Evolutionary conservation across 2,113 vertebrate species (phyloP).

Genomic region (Castor canadensis): DNA sequence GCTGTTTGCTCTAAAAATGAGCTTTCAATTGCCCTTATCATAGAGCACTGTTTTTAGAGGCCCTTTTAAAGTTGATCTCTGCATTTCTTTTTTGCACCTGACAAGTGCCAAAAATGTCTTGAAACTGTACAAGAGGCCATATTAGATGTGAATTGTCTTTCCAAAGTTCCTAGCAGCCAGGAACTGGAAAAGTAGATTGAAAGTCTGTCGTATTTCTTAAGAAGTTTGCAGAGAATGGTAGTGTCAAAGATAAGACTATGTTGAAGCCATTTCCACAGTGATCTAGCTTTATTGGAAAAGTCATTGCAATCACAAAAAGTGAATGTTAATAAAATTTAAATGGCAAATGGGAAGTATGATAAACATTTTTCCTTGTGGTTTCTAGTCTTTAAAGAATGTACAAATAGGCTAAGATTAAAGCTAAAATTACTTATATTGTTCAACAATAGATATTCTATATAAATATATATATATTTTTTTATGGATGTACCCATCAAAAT

Average conservation of each 20-base stretch:
- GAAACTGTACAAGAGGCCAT: neutral
- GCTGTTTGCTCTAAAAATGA: slow-evolving; percentile 44
- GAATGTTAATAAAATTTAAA: neutral
- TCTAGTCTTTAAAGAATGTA: neutral
- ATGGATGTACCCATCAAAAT: neutral
- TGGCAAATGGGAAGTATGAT: neutral
- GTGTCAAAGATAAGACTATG: neutral
- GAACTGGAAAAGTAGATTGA: neutral
- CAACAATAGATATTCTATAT: neutral
- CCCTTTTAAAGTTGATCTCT: slow-evolving; percentile 22
- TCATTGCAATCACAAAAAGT: neutral
- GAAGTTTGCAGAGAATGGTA: slow-evolving; percentile 11
- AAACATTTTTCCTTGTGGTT: neutral
- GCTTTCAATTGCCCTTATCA: slow-evolving; percentile 33
- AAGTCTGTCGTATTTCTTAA: neutral
- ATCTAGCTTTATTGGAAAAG: neutral
- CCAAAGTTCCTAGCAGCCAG: neutral
- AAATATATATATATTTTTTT: neutral
- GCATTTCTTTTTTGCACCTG: slow-evolving; percentile 40
- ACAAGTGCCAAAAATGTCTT: slow-evolving; percentile 24
- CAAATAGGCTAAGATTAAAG: neutral
- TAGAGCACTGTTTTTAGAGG: slow-evolving; percentile 31
- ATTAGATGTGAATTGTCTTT: slow-evolving; percentile 44
- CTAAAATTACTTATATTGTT: neutral
- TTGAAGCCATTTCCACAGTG: neutral